These are phyloP conservation scores for Mesorhabditis spiculigera DNA, from an alignment of 2,888 invertebrate species.

Conservation along the genomic window DNA sequence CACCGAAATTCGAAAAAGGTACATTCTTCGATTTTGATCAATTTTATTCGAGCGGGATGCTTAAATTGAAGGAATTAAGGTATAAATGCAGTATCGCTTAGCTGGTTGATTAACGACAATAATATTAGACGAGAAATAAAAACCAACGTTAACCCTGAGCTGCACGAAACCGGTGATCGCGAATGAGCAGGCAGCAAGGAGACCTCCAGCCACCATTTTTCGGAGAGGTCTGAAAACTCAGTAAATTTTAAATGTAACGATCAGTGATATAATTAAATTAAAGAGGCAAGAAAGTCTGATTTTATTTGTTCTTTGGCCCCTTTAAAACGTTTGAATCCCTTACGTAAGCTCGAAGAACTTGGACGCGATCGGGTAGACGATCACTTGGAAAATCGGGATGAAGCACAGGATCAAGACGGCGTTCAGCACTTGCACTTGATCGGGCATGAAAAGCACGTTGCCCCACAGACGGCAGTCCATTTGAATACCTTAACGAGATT, in stretches of 20 bases:
- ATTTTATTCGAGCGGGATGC: no score
- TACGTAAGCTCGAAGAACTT: slow-evolving; percentile 42
- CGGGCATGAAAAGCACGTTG: slow-evolving; percentile 39
- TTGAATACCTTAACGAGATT: slow-evolving; percentile 31
- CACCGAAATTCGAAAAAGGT: no score
- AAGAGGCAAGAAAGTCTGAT: neutral
- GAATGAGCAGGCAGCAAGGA: slow-evolving; percentile 80
- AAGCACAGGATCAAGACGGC: slow-evolving; percentile 61
- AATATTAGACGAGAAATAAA: neutral
- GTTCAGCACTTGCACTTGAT: slow-evolving; percentile 58
- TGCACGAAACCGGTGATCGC: slow-evolving; percentile 78
- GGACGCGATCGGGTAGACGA: slow-evolving; percentile 54
- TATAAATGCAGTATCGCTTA: no score
- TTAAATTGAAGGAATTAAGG: no score
- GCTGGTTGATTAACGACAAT: no score
- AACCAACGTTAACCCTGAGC: slow-evolving; percentile 48
- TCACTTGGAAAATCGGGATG: slow-evolving; percentile 62
- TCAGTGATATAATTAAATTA: neutral
- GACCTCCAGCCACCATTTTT: slow-evolving; percentile 81
- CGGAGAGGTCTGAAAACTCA: slow-evolving; percentile 71
- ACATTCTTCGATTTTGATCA: no score
- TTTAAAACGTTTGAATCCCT: neutral
- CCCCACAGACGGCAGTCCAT: slow-evolving; percentile 50
- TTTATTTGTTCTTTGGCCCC: no score
- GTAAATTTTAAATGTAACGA: neutral